A percentile compares a stretch with the other conserved stretches of the same genome.
Conservation (phyloP, 1,140 invertebrate genomes). For the Zaprionus capensis region DNA sequence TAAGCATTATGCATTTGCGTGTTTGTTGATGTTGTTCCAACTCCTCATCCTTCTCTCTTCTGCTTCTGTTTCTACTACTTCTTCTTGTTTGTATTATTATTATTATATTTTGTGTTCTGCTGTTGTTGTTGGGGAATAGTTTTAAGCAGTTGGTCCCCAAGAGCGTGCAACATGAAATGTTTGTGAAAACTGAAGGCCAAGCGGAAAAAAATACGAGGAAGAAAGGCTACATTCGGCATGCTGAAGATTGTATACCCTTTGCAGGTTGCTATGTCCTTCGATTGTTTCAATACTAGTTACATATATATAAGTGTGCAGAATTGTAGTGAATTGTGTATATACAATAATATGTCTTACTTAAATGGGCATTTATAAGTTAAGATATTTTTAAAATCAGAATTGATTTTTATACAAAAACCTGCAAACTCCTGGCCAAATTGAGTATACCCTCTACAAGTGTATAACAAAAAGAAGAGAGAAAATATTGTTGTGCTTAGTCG, state of each 20-base stretch:
- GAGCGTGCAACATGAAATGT: slow-evolving; percentile 52
- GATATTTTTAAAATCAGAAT: too few relatives aligned
- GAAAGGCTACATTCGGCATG: not conserved
- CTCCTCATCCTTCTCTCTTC: not conserved
- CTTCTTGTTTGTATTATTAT: slow-evolving; percentile 6
- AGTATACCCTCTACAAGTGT: not conserved
- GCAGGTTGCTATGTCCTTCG: too few relatives aligned
- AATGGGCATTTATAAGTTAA: too few relatives aligned
- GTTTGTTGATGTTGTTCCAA: slow-evolving; percentile 33
- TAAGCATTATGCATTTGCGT: slow-evolving; percentile 56
- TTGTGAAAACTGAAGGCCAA: slow-evolving; percentile 48
- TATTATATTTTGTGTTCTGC: slow-evolving; percentile 7
- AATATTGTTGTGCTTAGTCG: slow-evolving; percentile 21
- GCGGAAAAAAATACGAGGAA: slow-evolving; percentile 8
- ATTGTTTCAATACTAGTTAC: too few relatives aligned
- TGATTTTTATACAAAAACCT: too few relatives aligned
- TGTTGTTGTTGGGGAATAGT: slow-evolving; percentile 44
- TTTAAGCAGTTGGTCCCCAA: slow-evolving; percentile 41
- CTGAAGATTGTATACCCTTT: too few relatives aligned
- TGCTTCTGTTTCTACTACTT: not conserved
- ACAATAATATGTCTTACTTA: too few relatives aligned
- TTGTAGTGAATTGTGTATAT: too few relatives aligned
- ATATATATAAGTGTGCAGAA: too few relatives aligned
- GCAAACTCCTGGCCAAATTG: too few relatives aligned
- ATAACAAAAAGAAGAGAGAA: not conserved